Conservation (phyloP, 2,113 vertebrate genomes). For the Phocoena phocoena region DNA sequence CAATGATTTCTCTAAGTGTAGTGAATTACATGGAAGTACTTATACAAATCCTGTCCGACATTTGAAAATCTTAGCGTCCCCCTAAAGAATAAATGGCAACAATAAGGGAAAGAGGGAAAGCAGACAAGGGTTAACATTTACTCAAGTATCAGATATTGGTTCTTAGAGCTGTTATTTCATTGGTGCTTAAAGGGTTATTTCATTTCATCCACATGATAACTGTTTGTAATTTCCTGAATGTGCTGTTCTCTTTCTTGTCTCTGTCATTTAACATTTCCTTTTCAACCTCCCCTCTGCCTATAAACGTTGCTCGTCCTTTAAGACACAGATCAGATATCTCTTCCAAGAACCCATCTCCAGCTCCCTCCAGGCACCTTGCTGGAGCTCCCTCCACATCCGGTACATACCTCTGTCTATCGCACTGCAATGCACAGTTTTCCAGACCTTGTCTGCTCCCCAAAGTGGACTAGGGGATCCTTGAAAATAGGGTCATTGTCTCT, state of each 20-base stretch:
- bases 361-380: neutral
- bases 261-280: neutral
- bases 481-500: neutral
- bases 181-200: neutral
- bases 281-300: neutral
- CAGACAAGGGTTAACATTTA: neutral
- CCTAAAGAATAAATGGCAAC: neutral
- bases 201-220: neutral
- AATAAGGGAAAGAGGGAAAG: neutral
- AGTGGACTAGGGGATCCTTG: neutral
- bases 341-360: neutral
- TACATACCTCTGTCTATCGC: neutral
- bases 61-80: conserved; percentile 38
- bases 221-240: neutral
- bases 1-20: conserved; percentile 59
- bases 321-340: neutral
- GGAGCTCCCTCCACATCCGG: neutral
- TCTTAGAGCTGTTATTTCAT: neutral
- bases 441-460: neutral
- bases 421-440: neutral
- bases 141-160: neutral
- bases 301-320: conserved; percentile 34
- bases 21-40: conserved; percentile 28
- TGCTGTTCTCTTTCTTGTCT: neutral
- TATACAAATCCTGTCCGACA: conserved; percentile 35